Conservation (phyloP, 2,888 invertebrate species). For the Andrena bucephala region DNA sequence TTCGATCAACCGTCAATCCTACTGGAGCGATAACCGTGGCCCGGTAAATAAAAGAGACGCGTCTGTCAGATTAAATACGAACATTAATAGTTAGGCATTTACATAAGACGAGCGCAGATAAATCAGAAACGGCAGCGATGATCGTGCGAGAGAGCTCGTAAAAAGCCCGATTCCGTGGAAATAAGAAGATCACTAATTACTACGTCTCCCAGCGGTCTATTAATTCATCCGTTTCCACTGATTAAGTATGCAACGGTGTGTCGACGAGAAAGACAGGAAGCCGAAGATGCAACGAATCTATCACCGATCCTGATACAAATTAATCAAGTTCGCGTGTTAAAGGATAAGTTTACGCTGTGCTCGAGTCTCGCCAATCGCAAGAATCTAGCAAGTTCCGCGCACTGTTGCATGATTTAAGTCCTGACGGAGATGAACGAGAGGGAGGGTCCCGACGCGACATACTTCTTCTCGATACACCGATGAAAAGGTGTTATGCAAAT, state of each 20-base stretch:
- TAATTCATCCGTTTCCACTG: constrained; percentile 12
- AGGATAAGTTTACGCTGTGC: not conserved
- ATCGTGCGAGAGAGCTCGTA: not conserved
- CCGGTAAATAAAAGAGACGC: constrained; percentile 22
- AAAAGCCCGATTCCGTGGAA: constrained; percentile 15
- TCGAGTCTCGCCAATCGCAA: not conserved
- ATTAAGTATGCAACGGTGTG: constrained; percentile 51
- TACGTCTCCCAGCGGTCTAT: constrained; percentile 23
- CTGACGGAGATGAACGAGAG: no score
- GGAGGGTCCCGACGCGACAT: not conserved
- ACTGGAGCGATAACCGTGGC: constrained; percentile 6
- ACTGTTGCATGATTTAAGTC: constrained; percentile 4
- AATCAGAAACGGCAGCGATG: constrained; percentile 34
- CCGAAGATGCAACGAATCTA: constrained; percentile 32
- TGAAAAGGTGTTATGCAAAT: constrained; percentile 1
- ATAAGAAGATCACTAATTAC: constrained; percentile 38
- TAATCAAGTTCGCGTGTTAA: constrained; percentile 32
- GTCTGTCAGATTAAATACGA: constrained; percentile 27
- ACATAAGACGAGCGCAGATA: constrained; percentile 14
- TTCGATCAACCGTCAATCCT: not conserved
- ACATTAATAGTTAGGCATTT: constrained; percentile 41
- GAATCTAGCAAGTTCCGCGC: not conserved
- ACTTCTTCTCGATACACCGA: not conserved
- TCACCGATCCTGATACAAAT: constrained; percentile 30
- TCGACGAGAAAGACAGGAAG: constrained; percentile 20